Percentiles rank a stretch among this genome's conserved stretches.
These are phyloP conservation scores for Meloidogyne chitwoodi DNA, from an alignment of 1,140 invertebrate genomes.

Conservation along the genomic window DNA sequence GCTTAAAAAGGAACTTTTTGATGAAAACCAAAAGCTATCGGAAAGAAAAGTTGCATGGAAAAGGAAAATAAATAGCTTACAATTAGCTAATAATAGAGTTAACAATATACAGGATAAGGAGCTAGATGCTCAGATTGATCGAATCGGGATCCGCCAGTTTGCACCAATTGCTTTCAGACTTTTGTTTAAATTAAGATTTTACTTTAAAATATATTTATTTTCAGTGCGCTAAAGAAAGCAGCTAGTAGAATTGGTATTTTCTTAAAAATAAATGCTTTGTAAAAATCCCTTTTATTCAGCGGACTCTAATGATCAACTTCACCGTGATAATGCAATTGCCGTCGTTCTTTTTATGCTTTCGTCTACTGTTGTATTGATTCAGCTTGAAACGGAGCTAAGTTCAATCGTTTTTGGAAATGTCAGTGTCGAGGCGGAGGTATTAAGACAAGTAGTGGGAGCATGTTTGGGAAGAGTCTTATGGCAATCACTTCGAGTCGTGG, in stretches of 20 bases:
- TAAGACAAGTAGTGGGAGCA: conserved; percentile 46
- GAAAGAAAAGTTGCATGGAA: background rate
- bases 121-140: background rate
- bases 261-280: background rate
- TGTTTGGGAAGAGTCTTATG: conserved; percentile 37
- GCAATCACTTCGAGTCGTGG: conserved; percentile 28
- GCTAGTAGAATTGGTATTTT: conserved; percentile 6
- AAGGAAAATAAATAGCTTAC: background rate
- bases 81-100: background rate
- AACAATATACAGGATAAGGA: background rate
- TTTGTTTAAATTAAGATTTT: background rate
- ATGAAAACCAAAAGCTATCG: background rate
- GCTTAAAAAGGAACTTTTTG: background rate
- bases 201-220: conserved; percentile 8
- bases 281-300: conserved; percentile 1
- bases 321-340: conserved; percentile 28
- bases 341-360: conserved; percentile 34
- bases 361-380: conserved; percentile 32
- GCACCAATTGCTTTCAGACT: conserved; percentile 3
- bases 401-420: conserved; percentile 38
- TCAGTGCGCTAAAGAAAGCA: conserved; percentile 49
- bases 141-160: conserved; percentile 7
- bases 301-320: conserved; percentile 8
- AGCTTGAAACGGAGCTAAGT: conserved; percentile 48
- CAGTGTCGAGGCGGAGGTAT: conserved; percentile 37